Evolutionary conservation across 2,888 invertebrate genomes (phyloP).

Genomic region (Heteropelma amictum): DNA sequence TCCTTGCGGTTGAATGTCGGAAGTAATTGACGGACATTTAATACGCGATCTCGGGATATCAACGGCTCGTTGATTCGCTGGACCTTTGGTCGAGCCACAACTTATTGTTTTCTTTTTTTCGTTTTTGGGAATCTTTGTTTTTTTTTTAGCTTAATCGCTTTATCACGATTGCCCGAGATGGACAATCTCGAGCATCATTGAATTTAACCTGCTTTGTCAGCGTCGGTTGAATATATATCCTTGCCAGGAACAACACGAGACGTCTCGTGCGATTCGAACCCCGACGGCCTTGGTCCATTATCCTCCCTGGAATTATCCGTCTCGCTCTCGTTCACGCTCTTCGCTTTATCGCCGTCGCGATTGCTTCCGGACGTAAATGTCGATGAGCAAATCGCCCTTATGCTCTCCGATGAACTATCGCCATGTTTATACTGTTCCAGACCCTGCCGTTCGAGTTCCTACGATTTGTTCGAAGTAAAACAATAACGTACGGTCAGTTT

Average conservation of each 20-base stretch:
- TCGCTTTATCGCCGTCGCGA: too few species aligned
- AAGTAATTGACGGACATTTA: conserved; percentile 21
- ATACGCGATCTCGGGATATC: conserved; percentile 54
- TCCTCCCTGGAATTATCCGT: neutral
- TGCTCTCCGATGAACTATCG: conserved; percentile 58
- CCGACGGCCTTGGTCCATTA: conserved; percentile 22
- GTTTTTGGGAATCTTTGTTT: neutral
- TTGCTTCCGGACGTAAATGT: conserved; percentile 13
- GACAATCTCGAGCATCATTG: conserved; percentile 13
- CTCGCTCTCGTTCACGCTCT: conserved; percentile 36
- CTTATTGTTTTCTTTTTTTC: neutral
- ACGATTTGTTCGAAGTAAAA: neutral
- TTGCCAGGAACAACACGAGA: neutral
- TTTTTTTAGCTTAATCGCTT: neutral
- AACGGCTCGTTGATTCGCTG: conserved; percentile 36
- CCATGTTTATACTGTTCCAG: conserved; percentile 71
- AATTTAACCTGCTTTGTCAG: conserved; percentile 39
- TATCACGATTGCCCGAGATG: conserved; percentile 1
- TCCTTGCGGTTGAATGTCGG: conserved; percentile 11
- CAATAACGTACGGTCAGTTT: neutral
- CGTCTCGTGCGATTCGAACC: conserved; percentile 14
- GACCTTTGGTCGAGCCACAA: conserved; percentile 54
- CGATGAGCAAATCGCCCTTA: conserved; percentile 38
- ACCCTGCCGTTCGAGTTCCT: conserved; percentile 74
- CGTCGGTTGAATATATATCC: neutral